phyloP scores from a whole-genome alignment of 2,113 vertebrate genomes.

The Reinhardtius hippoglossoides region DNA sequence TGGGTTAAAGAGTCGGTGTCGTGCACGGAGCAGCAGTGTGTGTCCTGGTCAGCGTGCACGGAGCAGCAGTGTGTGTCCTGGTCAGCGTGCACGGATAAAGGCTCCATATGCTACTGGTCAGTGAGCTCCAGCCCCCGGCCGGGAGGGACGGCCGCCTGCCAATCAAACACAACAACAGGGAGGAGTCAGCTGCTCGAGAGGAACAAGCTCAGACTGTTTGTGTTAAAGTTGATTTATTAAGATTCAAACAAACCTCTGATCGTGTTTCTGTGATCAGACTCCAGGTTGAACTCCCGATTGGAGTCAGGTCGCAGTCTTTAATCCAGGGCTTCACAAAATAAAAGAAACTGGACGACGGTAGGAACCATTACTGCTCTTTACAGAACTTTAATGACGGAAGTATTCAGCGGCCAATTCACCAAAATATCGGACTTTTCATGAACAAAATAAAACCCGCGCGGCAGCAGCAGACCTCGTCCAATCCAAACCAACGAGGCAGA shows the following conservation, averaged over 20 bases:
- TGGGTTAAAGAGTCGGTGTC: constrained; percentile 56
- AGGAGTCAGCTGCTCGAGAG: neutral
- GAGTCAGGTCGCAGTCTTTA: no score
- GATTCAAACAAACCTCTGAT: neutral
- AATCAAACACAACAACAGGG: constrained; percentile 48
- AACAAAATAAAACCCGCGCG: no score
- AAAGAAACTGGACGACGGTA: no score
- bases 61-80: constrained; percentile 68
- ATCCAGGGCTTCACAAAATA: no score
- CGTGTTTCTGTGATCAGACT: neutral
- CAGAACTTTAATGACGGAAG: no score
- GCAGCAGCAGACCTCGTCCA: no score
- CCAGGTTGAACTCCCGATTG: neutral
- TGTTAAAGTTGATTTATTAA: no score
- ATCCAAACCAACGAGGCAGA: no score
- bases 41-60: constrained; percentile 57
- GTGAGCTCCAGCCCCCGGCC: constrained; percentile 34
- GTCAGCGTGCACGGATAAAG: constrained; percentile 57
- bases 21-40: constrained; percentile 66
- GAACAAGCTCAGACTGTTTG: neutral
- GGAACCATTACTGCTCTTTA: no score
- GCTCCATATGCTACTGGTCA: constrained; percentile 64
- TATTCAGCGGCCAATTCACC: no score
- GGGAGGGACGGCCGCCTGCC: constrained; percentile 60
- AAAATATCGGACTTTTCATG: no score